A percentile compares a stretch with the other conserved stretches of the same genome.
Conservation (phyloP, 2,797 vertebrate species). For the Vipera latastei region DNA sequence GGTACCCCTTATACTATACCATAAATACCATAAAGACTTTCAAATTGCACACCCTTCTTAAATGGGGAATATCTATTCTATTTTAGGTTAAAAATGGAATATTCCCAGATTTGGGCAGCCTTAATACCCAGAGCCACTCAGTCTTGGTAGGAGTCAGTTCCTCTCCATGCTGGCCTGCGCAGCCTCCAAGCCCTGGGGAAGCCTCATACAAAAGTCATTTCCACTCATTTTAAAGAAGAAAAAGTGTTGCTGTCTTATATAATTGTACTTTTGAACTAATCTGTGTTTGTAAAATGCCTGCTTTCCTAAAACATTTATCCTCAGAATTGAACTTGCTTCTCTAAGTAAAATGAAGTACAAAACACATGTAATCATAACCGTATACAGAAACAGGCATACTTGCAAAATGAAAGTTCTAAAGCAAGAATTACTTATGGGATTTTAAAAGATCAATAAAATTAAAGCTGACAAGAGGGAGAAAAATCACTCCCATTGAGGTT, state of each 20-base stretch:
- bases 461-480: constrained; percentile 57
- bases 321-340: constrained; percentile 31
- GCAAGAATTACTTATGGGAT: constrained; percentile 58
- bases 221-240: constrained; percentile 25
- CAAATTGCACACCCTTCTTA: neutral
- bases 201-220: constrained; percentile 49
- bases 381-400: constrained; percentile 51
- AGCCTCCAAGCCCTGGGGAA: neutral
- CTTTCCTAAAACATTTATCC: constrained; percentile 48
- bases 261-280: constrained; percentile 64
- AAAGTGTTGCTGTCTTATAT: neutral
- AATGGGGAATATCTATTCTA: neutral
- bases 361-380: constrained; percentile 41
- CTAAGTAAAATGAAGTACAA: constrained; percentile 35
- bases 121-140: neutral
- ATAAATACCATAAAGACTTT: neutral
- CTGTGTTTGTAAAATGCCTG: constrained; percentile 57
- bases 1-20: too few relatives aligned
- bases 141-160: neutral
- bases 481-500: constrained; percentile 55
- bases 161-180: neutral
- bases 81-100: neutral
- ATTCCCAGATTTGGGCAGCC: neutral
- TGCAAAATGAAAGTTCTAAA: constrained; percentile 55
- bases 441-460: constrained; percentile 65